Evolutionary conservation across 2,888 invertebrate species (phyloP).

Genomic region (Micoletzkya japonica): DNA sequence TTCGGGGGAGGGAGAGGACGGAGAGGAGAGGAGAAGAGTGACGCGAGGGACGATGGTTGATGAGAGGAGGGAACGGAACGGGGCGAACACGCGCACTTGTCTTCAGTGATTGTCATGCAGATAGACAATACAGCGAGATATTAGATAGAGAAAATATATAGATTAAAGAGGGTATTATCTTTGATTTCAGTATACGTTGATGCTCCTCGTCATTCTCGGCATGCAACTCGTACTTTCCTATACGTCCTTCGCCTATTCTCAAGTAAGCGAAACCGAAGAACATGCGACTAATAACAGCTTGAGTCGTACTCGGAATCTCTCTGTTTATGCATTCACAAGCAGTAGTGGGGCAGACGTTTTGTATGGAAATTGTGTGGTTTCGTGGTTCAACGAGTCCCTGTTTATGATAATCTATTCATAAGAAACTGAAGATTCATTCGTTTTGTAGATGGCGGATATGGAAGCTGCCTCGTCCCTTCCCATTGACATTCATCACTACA

Average conservation of each 20-base stretch:
- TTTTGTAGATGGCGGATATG: constrained; percentile 13
- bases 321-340: not conserved
- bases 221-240: constrained; percentile 29
- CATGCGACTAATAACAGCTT: not conserved
- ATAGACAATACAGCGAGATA: not conserved
- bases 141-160: not conserved
- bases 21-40: not conserved
- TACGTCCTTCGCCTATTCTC: constrained; percentile 25
- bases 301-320: not conserved
- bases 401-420: not conserved
- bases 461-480: constrained; percentile 16
- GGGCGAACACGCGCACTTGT: not conserved
- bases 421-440: not conserved
- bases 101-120: not conserved
- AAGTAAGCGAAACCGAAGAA: not conserved
- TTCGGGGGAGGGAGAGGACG: not conserved
- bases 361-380: not conserved
- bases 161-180: not conserved
- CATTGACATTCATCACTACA: constrained; percentile 10
- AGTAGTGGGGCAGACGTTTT: not conserved
- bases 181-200: constrained; percentile 26
- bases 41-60: constrained; percentile 6
- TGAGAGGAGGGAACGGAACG: not conserved
- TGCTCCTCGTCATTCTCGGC: constrained; percentile 26
- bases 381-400: too few species aligned